Evolutionary conservation across 2,113 vertebrate species (phyloP), one percentile per base, ranked within the genome.

Genomic region (Anas platyrhynchos): DNA sequence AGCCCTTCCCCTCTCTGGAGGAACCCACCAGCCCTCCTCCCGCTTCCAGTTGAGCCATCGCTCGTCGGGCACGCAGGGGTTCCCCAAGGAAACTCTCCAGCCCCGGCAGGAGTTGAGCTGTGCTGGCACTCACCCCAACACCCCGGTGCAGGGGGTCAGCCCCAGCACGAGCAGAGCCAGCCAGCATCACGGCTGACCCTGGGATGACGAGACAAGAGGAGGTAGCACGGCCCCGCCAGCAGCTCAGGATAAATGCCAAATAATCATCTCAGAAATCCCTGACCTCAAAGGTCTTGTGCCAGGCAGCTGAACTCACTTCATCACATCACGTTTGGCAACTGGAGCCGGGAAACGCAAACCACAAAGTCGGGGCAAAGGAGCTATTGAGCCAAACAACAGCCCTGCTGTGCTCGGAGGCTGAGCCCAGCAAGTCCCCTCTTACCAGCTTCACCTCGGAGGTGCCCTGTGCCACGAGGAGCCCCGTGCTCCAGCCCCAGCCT

Each of bases 151-250:
- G 29, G 48, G 9, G 29, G 38, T 26, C 27, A 27, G 73, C 61
- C 44, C 46, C 4, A 77, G 56, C 46, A 67, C 3, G 2, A 5
- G 48, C 43, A 36, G 38, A 76, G 56, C 21, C 1, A 4, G 68
- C 46, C 31, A 27, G 41, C 56, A 5, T 0, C 0, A 0, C 50
- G 59, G 32, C 0, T 0, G 46, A 25, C 5, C 38, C 36, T 36
- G 16, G 16, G 25, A 5, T 23, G 7, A 52, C 25, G 12, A 65
- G 36, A 29, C 26, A 29, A 25, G 15, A 66, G 17, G 27, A 66
- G 11, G 27, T 7, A 20, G 16, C 63, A 27, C 11, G 26, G 68
- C 48, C n/a, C n/a, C 25, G 25, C 22, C 21, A n/a, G n/a, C 29
- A 29, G 43, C 43, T 67, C 65, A 46, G 12, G 9, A 23, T 32